A percentile compares a stretch with the other conserved stretches of the same genome.
phyloP scores from a whole-genome alignment of 2,888 invertebrate species.

The Dryobota labecula region DNA sequence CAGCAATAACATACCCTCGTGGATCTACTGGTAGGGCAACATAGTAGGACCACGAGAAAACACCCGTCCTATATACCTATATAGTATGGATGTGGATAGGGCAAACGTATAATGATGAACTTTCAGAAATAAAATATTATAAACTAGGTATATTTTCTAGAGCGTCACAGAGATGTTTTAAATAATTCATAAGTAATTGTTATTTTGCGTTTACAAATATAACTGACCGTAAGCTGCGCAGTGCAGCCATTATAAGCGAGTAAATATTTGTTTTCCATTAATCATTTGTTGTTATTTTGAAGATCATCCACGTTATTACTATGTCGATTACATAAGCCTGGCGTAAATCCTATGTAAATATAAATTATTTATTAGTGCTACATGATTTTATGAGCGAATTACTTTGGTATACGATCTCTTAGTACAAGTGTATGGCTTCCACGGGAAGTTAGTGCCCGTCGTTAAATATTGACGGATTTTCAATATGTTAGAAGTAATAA shows the following conservation, averaged over 20 bases:
- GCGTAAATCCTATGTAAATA: conserved; percentile 17
- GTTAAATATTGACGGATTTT: conserved; percentile 33
- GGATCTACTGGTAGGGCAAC: too few species aligned
- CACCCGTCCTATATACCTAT: too few species aligned
- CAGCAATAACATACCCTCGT: too few species aligned
- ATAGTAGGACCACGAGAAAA: too few species aligned
- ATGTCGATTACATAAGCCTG: not conserved
- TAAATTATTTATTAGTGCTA: conserved; percentile 33
- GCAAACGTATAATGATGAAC: not conserved
- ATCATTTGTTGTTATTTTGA: conserved; percentile 23
- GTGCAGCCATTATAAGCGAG: not conserved
- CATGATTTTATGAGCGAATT: conserved; percentile 37
- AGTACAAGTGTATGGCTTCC: not conserved
- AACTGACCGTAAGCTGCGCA: not conserved
- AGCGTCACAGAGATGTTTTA: not conserved
- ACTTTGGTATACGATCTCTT: conserved; percentile 20
- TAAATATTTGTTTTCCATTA: conserved; percentile 4
- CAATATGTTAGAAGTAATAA: conserved; percentile 21
- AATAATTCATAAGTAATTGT: not conserved
- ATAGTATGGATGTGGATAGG: not conserved
- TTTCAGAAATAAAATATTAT: not conserved
- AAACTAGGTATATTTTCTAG: too few species aligned
- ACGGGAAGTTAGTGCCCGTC: conserved; percentile 5
- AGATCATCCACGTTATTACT: conserved; percentile 15
- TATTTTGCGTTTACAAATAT: not conserved